Evolutionary conservation across 2,888 invertebrate species (phyloP), one percentile per base, ranked within the genome.

Genomic region (Callyntrura guangdongensis): DNA sequence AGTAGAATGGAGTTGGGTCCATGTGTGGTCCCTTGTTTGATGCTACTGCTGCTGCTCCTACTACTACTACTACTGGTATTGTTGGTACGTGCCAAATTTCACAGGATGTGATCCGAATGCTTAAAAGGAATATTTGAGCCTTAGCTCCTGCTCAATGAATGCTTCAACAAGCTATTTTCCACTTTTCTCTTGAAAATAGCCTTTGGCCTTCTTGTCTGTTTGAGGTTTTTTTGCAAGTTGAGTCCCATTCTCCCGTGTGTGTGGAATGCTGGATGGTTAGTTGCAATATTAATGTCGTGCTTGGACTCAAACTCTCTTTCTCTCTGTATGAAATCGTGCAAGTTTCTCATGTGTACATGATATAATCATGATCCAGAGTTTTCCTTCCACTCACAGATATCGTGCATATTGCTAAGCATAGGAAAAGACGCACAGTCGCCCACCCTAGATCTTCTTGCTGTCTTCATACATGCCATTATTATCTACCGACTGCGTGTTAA

Each of bases 1-100:
- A 74, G 61, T 61, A 53, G 47, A 8, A 53, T 12, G 8, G 77
- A 64, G 83, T 64, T 72, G 72, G 53, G 79, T 79, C 53, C 79
- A 82, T 81, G 72, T 90, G 89, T 86, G 90, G 64, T 84, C 56
- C 85, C 72, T 47, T 83, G 79, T 69, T 81, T 67, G 77, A 64
- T 84, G 61, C 67, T 84, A 5, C n/a, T 49, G 20, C n/a, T 61
- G 20, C 17, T 8, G 9, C n/a, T 36, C 2, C 36, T 2, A 36
- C 36, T 36, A 2, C 36, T 69, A 11, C n/a, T 90, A 72, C 72
- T 86, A 20, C 47, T 74, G 59, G 64, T 87, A 87, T 84, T 86
- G 91, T 53, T n/a, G 25, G 84, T 91, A 91, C 91, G 91, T 91
- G 91, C 91, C 91, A 85, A 87, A 91, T 91, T 88, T 87, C 85